A percentile compares a stretch with the other conserved stretches of the same genome.
Conservation (phyloP, 2,888 invertebrate genomes). For the Caenorhabditis sinica region DNA sequence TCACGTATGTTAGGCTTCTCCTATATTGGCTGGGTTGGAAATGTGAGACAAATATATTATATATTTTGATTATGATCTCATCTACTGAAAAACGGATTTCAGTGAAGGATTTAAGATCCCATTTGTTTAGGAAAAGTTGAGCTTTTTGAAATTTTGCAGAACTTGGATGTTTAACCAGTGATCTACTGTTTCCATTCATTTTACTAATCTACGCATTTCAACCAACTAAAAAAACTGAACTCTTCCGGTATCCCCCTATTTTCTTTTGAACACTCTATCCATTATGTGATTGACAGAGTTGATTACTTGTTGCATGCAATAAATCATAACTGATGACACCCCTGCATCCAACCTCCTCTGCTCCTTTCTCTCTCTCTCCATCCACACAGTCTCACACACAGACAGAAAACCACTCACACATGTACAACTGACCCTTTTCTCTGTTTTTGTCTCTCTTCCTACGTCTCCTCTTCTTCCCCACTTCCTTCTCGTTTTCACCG, state of each 20-base stretch:
- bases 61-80: too few species aligned
- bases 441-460: conserved; percentile 18
- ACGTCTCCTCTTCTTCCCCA: conserved; percentile 6
- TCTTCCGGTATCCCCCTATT: not conserved
- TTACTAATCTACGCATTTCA: too few species aligned
- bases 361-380: not conserved
- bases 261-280: not conserved
- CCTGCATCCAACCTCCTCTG: not conserved
- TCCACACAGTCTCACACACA: not conserved
- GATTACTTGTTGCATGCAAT: not conserved
- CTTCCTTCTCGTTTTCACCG: not conserved
- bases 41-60: too few species aligned
- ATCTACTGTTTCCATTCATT: too few species aligned
- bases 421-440: conserved; percentile 19
- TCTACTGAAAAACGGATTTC: too few species aligned
- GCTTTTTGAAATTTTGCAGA: too few species aligned
- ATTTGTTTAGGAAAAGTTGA: too few species aligned
- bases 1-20: too few species aligned
- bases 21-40: too few species aligned
- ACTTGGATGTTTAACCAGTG: too few species aligned
- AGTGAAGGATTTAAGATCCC: too few species aligned
- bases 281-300: not conserved
- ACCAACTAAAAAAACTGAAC: too few species aligned
- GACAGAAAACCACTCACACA: conserved; percentile 12
- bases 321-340: not conserved